Base-by-base conservation (phyloP, 2,113 vertebrate genomes). In the Bubo bubo region DNA sequence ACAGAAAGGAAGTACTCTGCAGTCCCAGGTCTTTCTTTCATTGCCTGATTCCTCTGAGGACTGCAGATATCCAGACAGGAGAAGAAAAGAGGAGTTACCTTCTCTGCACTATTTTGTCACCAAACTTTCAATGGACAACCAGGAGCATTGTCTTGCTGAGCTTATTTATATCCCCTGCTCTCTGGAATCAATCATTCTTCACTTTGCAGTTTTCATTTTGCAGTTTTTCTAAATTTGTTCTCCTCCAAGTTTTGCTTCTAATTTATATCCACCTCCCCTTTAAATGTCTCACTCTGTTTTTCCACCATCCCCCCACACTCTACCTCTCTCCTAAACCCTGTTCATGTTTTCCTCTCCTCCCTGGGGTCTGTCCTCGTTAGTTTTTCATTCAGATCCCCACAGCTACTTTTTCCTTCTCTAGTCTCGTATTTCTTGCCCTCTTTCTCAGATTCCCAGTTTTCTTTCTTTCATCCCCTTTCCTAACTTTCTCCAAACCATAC, bases 221-320 rank as follows among this genome's bases (percentile, higher is more conserved):
- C 10, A n/a, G 2, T 34, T 52, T 63, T 43, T 8, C 32, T 70
- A 16, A 32, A 58, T 79, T 59, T 79, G 34, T 86, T 86, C 77
- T 53, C 39, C n/a, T 18, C 14, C n/a, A 12, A 32, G 18, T 37
- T 82, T 82, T 63, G 14, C 20, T 67, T 79, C 55, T 49, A 32
- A 59, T 49, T 64, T 45, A 64, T 70, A 47, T 14, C 66, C 32
- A 62, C 20, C 34, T 68, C 14, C 16, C 13, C 20, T 75, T 75
- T 83, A 37, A 49, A 6, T 32, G 52, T 37, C 34, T 14, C 32
- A 26, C 41, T 30, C 20, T 28, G 8, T 30, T 74, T 68, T 73
- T 52, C 19, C 19, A 56, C 7, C 2, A 5, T 8, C 4, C 30
- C 3, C 6, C 6, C 16, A 8, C 0, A 2, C 39, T 71, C 47